A percentile compares a stretch with the other conserved stretches of the same genome.
These are phyloP conservation scores for Allochrocebus solatus DNA, from an alignment of 2,797 vertebrate genomes.

Conservation along the genomic window DNA sequence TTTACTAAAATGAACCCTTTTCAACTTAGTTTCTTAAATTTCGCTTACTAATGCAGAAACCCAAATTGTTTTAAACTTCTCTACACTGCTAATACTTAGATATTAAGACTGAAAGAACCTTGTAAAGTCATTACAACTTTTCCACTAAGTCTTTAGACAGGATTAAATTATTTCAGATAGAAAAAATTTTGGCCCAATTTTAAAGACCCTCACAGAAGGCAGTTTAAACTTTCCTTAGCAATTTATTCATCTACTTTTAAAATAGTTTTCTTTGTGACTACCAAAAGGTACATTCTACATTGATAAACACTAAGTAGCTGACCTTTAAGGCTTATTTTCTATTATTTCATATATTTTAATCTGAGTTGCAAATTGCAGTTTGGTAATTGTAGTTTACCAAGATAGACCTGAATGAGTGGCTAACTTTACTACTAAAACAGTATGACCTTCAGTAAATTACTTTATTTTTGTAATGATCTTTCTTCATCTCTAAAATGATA, in stretches of 20 bases:
- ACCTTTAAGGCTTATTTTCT: neutral
- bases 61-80: neutral
- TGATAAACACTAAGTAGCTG: neutral
- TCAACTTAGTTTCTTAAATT: conserved; percentile 25
- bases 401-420: neutral
- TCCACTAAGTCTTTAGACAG: neutral
- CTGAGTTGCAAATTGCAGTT: neutral
- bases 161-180: neutral
- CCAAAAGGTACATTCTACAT: neutral
- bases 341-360: neutral
- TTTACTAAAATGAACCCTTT: conserved; percentile 25
- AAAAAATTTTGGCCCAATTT: neutral
- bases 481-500: neutral
- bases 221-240: neutral
- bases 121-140: neutral
- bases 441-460: neutral
- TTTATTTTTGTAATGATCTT: neutral
- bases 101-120: neutral
- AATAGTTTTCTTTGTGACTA: conserved; percentile 7
- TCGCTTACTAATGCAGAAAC: neutral
- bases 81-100: neutral
- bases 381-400: neutral
- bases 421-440: neutral
- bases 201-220: neutral
- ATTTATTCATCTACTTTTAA: neutral